Conservation (phyloP, 2,113 vertebrate genomes). For the rat (Rattus norvegicus) region GRCr8 NC_086023.1:138255001-138255500, state of each 20-base stretch:
- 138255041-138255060: not conserved
- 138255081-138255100: conserved; percentile 15
- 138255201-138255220: not conserved
- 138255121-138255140: not conserved
- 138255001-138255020: not conserved
- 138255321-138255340: not conserved
- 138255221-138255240: not conserved
- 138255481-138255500: not conserved
- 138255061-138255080: not conserved
- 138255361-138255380: too few relatives aligned
- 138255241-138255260: not conserved
- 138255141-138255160: not conserved
- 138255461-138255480: not conserved
- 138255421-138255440: not conserved
- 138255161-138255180: not conserved
- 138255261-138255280: too few relatives aligned
- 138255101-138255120: not conserved
- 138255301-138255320: not conserved
- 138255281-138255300: not conserved
- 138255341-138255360: not conserved
- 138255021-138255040: not conserved
- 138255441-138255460: not conserved
- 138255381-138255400: not conserved
- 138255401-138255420: not conserved
- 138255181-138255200: not conserved